Evolutionary conservation across 2,113 vertebrate species (phyloP), one percentile per base, ranked within the genome.

Genomic region (Colaptes auratus): DNA sequence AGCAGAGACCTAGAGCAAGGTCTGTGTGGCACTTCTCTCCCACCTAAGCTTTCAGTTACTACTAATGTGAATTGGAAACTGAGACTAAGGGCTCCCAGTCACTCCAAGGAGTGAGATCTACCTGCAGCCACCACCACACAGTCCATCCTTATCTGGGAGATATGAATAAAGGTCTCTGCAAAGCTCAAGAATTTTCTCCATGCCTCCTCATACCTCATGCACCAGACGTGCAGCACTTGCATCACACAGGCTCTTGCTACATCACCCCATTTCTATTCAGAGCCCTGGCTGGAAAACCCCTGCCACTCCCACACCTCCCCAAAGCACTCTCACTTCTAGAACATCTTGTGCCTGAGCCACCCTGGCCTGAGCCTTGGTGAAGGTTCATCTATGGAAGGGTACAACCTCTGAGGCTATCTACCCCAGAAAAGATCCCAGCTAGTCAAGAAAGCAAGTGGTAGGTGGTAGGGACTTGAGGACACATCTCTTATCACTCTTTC

Each of bases 401-500:
- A 33, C 35, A 63, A 27, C 7, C 10, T 87, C 55, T 16, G 60
- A 31, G 85, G 44, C 21, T 6, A 4, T 44, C 25, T 12, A 36
- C 7, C 16, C 21, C 19, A 25, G 15, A 60, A 15, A 63, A 63
- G 8, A 72, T 23, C 15, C 42, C 25, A 30, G 18, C 19, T 39
- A 55, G 35, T 52, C 36, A 75, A 33, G 18, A 60, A 81, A 69
- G 52, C 16, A 74, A 74, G 6, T 16, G 10, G 31, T 52, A 78
- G 28, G 39, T 8, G 3, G 27, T 31, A 82, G 39, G 20, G 11
- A n/a, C 12, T 33, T 0, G 3, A 0, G 2, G 25, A 58, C 7
- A 3, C 8, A 13, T 55, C 12, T 48, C 27, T 60, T 31, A 19
- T 69, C 35, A 33, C 70, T 44, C 27, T 60, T 70, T 21, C 27